Evolutionary conservation across 1,140 invertebrate species (phyloP).

Genomic region (Ptiloglossa arizonensis): DNA sequence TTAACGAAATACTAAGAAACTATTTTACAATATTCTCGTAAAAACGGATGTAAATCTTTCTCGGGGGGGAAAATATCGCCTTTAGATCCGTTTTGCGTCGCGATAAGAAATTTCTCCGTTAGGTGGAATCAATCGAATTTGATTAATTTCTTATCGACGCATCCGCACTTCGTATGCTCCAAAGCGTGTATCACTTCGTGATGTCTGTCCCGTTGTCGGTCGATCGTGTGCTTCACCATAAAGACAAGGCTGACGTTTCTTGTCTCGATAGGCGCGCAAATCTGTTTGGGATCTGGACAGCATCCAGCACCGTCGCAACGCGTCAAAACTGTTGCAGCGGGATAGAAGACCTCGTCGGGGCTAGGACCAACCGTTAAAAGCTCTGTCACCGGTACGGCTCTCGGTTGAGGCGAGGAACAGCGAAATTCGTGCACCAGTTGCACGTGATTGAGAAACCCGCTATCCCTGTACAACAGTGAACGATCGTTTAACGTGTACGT

Average conservation of each 20-base stretch:
- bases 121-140: conserved; percentile 9
- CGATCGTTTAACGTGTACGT: neutral
- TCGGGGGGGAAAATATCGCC: too few species aligned
- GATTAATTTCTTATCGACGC: conserved; percentile 53
- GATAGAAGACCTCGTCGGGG: conserved; percentile 77
- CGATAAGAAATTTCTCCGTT: neutral
- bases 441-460: conserved; percentile 75
- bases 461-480: conserved; percentile 65
- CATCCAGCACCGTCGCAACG: conserved; percentile 77
- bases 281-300: conserved; percentile 70
- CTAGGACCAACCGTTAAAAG: conserved; percentile 72
- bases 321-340: conserved; percentile 75
- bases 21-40: conserved; percentile 5
- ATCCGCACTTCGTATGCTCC: conserved; percentile 74
- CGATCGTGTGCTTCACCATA: conserved; percentile 75
- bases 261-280: conserved; percentile 73
- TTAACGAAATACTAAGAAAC: conserved; percentile 7
- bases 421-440: conserved; percentile 75
- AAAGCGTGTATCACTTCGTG: conserved; percentile 75
- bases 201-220: conserved; percentile 74
- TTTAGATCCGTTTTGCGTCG: neutral
- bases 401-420: conserved; percentile 73
- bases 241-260: conserved; percentile 76
- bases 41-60: neutral
- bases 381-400: conserved; percentile 73